Evolutionary conservation across 2,113 vertebrate genomes (phyloP).

Genomic region (Nicator chloris): DNA sequence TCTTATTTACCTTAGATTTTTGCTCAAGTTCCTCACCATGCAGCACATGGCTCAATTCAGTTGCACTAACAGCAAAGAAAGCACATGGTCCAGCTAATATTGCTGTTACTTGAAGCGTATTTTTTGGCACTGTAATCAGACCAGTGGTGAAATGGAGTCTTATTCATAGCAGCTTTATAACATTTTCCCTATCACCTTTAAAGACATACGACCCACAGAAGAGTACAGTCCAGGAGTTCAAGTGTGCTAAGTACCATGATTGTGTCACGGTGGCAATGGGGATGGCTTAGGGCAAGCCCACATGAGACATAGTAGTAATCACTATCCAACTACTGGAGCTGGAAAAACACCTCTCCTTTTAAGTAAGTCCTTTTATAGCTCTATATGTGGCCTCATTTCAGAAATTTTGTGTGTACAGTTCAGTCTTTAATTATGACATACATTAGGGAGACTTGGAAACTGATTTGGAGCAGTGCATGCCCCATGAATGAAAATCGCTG

Average conservation of each 20-base stretch:
- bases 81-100: background rate
- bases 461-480: background rate
- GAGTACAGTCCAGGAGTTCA: background rate
- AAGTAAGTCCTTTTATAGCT: background rate
- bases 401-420: background rate
- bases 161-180: background rate
- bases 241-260: fast-evolving
- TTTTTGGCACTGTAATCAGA: background rate
- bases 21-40: background rate
- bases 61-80: background rate
- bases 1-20: background rate
- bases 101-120: background rate
- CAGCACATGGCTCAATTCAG: background rate
- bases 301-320: background rate
- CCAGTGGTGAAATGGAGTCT: background rate
- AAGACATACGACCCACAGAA: background rate
- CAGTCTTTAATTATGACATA: background rate
- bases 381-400: background rate
- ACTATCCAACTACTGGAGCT: background rate
- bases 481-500: background rate
- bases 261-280: background rate
- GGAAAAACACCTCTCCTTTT: background rate
- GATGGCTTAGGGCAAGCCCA: background rate
- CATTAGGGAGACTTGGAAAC: background rate
- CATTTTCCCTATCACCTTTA: background rate